Evolutionary conservation across 2,113 vertebrate species (phyloP).

Genomic region (Ameiurus melas): DNA sequence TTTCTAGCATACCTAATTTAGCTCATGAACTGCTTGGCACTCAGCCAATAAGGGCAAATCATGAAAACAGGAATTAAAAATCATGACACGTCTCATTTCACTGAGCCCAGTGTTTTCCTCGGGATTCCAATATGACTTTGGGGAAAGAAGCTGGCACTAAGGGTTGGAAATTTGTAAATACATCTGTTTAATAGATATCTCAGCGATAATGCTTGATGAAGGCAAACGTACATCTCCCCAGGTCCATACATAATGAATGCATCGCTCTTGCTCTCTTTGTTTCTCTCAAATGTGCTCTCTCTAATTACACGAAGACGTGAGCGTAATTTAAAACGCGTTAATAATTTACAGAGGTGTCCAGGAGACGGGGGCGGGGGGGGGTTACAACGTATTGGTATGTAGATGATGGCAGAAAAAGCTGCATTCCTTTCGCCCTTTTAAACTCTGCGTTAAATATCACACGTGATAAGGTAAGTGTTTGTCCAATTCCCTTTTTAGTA

Average conservation of each 20-base stretch:
- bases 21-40: too few species aligned
- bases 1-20: not conserved
- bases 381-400: constrained; percentile 31
- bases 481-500: not conserved
- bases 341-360: constrained; percentile 62
- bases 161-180: constrained; percentile 57
- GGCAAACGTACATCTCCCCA: constrained; percentile 54
- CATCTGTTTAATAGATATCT: constrained; percentile 55
- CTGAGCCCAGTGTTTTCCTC: not conserved
- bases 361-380: not conserved
- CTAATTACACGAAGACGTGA: constrained; percentile 63
- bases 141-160: constrained; percentile 33
- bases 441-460: not conserved
- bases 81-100: not conserved
- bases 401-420: constrained; percentile 49
- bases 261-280: constrained; percentile 57
- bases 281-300: constrained; percentile 53
- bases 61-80: not conserved
- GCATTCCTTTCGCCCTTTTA: constrained; percentile 37
- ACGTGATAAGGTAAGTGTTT: not conserved
- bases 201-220: constrained; percentile 54
- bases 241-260: constrained; percentile 66
- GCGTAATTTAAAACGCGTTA: constrained; percentile 61
- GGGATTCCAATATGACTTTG: not conserved
- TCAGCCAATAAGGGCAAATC: not conserved